Percentiles rank a stretch among this genome's conserved stretches.
Conservation (phyloP, 2,113 vertebrate genomes). For the Sylvietta virens region DNA sequence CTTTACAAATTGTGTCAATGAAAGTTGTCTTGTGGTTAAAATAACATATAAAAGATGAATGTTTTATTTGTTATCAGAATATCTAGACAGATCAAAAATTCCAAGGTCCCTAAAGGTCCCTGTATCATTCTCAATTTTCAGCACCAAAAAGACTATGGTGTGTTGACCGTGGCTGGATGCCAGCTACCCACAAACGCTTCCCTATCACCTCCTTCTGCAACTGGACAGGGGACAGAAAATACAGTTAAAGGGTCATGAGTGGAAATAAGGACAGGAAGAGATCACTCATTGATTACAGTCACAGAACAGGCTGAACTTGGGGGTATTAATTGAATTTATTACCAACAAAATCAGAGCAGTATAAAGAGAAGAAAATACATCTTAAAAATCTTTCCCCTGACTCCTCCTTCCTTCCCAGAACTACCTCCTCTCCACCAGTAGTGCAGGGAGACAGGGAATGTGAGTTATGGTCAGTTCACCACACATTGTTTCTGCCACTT, state of each 20-base stretch:
- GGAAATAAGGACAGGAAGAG: neutral
- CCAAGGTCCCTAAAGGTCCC: neutral
- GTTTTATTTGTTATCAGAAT: neutral
- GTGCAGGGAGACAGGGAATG: neutral
- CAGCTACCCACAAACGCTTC: accelerated
- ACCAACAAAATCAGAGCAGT: neutral
- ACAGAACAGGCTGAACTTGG: neutral
- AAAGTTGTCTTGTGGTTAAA: neutral
- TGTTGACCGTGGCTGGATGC: neutral
- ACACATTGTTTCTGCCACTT: neutral
- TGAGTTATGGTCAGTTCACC: neutral
- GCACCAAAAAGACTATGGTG: neutral
- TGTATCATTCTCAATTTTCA: neutral
- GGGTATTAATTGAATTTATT: neutral
- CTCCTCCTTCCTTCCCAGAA: neutral
- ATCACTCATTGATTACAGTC: accelerated
- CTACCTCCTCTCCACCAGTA: neutral
- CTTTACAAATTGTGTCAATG: neutral
- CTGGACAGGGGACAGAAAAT: neutral
- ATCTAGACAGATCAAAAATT: neutral
- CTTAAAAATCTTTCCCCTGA: neutral
- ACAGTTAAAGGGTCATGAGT: neutral
- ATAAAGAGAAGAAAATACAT: neutral
- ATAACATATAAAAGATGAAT: neutral
- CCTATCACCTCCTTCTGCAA: neutral